Evolutionary conservation across 2,888 invertebrate genomes (phyloP), one percentile per base, ranked within the genome.

Genomic region (Itoplectis maculator): DNA sequence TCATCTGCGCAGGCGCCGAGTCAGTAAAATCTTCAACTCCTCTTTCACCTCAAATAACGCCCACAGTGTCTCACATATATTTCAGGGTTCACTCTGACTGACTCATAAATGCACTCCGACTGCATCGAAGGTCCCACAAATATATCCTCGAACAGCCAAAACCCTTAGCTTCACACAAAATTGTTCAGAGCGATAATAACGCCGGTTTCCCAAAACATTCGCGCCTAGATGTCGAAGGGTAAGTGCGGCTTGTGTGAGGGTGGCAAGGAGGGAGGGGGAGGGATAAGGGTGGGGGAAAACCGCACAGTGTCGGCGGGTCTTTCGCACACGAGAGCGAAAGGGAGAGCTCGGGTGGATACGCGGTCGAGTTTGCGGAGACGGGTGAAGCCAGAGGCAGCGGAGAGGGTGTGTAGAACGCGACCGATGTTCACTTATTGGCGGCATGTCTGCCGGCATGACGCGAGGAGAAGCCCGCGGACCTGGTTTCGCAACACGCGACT

Each of bases 401-500:
- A 90, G 88, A 86, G 88, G 86, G 90, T 87, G 82, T 82, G 90
- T 88, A 86, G 89, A 90, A 90, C 88, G 90, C 90, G 89, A 91
- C 89, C 91, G 91, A 92, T 92, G 92, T 92, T 92, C 92, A 90
- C 92, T 92, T 92, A 92, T 92, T 92, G 92, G 92, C 88, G 90
- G 92, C 91, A 90, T 92, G 92, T 92, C 90, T 91, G 90, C 90
- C 92, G 89, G 92, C 90, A 92, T 92, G 92, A 91, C 90, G 91
- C 90, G 69, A 72, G 72, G 79, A 77, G 49, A 82, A 65, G 63
- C 78, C 54, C 47, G 72, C 80, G 81, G 70, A 80, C 61, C 72
- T 37, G 59, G 75, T 83, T 80, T 84, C 84, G 73, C 72, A 82
- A 79, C 82, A 81, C 83, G 83, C 81, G 81, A 81, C 76, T 79